These are phyloP conservation scores for Pangasius sanitwongsei DNA, from an alignment of 2,797 vertebrate genomes.

Conservation along the genomic window DNA sequence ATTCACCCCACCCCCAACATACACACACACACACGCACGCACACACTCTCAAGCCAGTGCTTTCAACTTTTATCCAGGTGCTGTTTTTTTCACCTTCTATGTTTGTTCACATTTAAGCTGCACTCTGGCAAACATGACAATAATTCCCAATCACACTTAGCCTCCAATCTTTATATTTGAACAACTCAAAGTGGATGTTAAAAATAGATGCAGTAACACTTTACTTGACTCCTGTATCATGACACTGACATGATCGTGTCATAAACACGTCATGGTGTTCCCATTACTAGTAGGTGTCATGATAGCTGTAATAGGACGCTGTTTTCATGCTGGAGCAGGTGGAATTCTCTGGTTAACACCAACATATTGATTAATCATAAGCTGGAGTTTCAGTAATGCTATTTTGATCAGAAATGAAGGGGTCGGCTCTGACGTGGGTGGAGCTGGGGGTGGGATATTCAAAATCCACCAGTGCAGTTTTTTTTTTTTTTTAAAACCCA, in stretches of 20 bases:
- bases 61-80: slow-evolving; percentile 23
- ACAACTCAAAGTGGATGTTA: not conserved
- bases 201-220: slow-evolving; percentile 1
- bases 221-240: not conserved
- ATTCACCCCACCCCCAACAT: not conserved
- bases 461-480: too few relatives aligned
- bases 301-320: not conserved
- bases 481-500: not conserved
- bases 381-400: not conserved
- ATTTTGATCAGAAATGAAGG: not conserved
- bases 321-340: not conserved
- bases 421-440: not conserved
- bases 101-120: slow-evolving; percentile 25
- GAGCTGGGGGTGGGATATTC: not conserved
- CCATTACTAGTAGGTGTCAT: not conserved
- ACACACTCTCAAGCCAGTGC: slow-evolving; percentile 22
- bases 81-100: slow-evolving; percentile 30
- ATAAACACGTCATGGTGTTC: not conserved
- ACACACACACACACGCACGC: not conserved
- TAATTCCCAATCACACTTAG: slow-evolving; percentile 24
- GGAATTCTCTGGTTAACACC: not conserved
- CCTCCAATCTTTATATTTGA: not conserved
- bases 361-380: not conserved
- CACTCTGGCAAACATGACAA: slow-evolving; percentile 7
- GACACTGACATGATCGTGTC: not conserved